phyloP scores from a whole-genome alignment of 2,113 vertebrate species.

The Tachuris rubrigastra region DNA sequence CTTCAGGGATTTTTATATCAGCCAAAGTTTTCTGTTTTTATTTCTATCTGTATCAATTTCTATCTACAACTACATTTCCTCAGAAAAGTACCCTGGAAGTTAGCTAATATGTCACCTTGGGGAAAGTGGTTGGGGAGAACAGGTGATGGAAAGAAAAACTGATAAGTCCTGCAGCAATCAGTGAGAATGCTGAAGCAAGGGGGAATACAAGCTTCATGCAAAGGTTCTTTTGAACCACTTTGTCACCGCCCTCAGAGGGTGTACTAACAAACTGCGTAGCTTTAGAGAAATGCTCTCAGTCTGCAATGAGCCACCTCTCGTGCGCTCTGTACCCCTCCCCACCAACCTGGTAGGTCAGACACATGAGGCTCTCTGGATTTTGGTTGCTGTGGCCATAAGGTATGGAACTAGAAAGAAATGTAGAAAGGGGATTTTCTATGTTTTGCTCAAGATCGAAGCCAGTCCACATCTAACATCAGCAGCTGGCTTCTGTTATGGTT shows the following conservation, averaged over 20 bases:
- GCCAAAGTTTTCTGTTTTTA: not conserved
- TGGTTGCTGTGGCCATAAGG: not conserved
- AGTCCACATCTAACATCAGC: not conserved
- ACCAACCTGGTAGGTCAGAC: not conserved
- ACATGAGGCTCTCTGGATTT: not conserved
- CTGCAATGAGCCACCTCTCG: not conserved
- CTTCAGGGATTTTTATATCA: not conserved
- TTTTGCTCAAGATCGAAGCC: not conserved
- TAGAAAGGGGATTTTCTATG: not conserved
- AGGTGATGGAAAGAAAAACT: not conserved
- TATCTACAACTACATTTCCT: not conserved
- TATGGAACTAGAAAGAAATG: not conserved
- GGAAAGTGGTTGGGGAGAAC: not conserved
- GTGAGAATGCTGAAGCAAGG: not conserved
- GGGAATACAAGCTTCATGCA: not conserved
- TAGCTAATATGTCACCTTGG: not conserved
- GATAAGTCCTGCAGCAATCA: not conserved
- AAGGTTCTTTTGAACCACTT: not conserved
- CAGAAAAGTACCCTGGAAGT: not conserved
- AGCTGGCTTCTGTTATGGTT: not conserved
- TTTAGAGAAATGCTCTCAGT: not conserved
- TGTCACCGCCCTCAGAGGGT: not conserved
- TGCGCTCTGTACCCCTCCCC: not conserved
- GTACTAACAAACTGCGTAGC: not conserved
- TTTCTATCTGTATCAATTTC: slow-evolving; percentile 2